Conservation (phyloP, 1,140 invertebrate species). For the Trichomalopsis sarcophagae region DNA sequence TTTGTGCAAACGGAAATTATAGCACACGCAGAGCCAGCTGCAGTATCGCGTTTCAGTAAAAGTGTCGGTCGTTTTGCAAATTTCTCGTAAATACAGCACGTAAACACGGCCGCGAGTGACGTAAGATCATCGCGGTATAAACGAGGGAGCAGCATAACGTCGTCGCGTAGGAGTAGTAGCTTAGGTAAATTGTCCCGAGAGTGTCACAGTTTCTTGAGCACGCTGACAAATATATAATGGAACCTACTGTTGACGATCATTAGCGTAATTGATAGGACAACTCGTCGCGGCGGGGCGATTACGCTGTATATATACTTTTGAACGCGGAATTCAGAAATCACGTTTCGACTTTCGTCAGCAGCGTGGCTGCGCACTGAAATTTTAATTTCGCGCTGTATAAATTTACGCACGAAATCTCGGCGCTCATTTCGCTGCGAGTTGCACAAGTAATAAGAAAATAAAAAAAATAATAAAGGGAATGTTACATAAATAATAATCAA, state of each 20-base stretch:
- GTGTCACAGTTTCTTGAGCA: constrained; percentile 29
- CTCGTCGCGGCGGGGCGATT: too few species aligned
- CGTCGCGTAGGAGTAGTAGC: constrained; percentile 25
- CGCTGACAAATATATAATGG: constrained; percentile 3
- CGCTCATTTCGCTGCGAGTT: too few species aligned
- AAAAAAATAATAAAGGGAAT: too few species aligned
- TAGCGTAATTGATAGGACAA: constrained; percentile 19
- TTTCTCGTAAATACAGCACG: constrained; percentile 7
- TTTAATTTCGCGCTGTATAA: too few species aligned
- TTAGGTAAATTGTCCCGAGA: constrained; percentile 11
- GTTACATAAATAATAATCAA: not conserved
- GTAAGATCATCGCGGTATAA: not conserved
- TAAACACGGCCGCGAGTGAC: not conserved
- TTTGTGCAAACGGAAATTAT: too few species aligned
- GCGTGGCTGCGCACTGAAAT: too few species aligned
- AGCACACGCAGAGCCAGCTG: too few species aligned
- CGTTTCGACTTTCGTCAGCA: not conserved
- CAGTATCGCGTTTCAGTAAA: not conserved
- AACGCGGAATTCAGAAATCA: not conserved
- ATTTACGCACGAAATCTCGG: too few species aligned
- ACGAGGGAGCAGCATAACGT: not conserved
- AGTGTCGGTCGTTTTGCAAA: constrained; percentile 19
- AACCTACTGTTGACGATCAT: not conserved
- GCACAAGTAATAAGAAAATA: too few species aligned
- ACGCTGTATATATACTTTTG: not conserved